These are phyloP conservation scores for Chascanopsetta lugubris DNA, from an alignment of 2,113 vertebrate genomes.

Conservation along the genomic window DNA sequence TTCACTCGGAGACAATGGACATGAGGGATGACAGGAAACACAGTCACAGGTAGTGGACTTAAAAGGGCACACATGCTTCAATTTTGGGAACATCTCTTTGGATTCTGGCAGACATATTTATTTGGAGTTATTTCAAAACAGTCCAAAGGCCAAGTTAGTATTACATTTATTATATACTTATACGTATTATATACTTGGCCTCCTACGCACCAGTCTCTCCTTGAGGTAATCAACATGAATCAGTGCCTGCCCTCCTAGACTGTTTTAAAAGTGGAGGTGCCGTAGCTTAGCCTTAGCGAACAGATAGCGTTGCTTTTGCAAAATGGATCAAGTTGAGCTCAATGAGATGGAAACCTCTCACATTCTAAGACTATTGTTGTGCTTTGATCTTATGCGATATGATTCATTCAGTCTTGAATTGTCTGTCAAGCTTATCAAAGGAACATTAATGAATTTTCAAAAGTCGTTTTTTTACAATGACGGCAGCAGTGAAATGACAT, in stretches of 20 bases:
- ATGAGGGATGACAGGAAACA: conserved; percentile 3
- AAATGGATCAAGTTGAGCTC: neutral
- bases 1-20: neutral
- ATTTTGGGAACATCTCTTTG: neutral
- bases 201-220: neutral
- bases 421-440: too few species aligned
- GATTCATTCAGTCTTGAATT: too few species aligned
- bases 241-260: neutral
- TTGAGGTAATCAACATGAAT: neutral
- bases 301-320: neutral
- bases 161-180: too few species aligned
- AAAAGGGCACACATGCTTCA: neutral
- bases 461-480: too few species aligned
- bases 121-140: conserved; percentile 2
- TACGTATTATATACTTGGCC: too few species aligned
- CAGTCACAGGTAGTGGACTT: neutral
- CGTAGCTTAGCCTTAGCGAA: neutral
- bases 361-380: too few species aligned
- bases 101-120: neutral
- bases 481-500: too few species aligned
- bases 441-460: too few species aligned
- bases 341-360: too few species aligned
- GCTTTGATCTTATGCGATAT: too few species aligned
- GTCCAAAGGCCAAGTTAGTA: neutral
- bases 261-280: neutral